Evolutionary conservation across 2,888 invertebrate species (phyloP), one percentile per base, ranked within the genome.

Genomic region (Timandra comae): DNA sequence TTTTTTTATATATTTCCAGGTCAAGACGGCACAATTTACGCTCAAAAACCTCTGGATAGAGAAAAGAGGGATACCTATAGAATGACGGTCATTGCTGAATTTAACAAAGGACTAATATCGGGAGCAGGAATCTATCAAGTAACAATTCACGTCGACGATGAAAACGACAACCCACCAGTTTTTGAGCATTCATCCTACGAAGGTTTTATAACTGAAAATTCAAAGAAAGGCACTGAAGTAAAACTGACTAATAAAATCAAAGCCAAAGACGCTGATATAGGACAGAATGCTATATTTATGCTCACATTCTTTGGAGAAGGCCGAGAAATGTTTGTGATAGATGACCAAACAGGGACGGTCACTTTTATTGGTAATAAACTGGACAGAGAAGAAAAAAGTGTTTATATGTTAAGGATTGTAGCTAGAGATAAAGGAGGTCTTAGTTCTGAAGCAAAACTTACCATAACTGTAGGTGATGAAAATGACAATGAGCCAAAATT

Each of bases 81-180:
- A 54, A 81, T 95, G 49, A 94, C 94, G 0, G 90, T 95, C 0
- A 92, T 95, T 24, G 93, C 92, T 6, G 94, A 95, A 66, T 92
- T 91, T 49, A 89, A 86, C 11, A 90, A 91, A 61, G 93, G 93
- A 4, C 68, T 88, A 39, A 88, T 90, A 33, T 89, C 90, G 41
- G 91, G 90, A 4, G 91, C 91, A 29, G 93, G 92, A 2, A 91
- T 93, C 35, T 94, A 93, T 60, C 94, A 93, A 87, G 91, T 94
- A 1, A 91, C 90, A 7, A 88, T 96, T 16, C 84, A 90, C 33
- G 94, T 96, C 1, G 93, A 93, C 39, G 96, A 96, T 61, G 93
- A 93, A 41, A 96, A 96, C 58, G 96, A 96, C 58, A 95, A 95
- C 57, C 88, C 94, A 2, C 97, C 97, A 0, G 71, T 89, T 35